phyloP scores from a whole-genome alignment of 1,140 invertebrate genomes.

The Colletes gigas region DNA sequence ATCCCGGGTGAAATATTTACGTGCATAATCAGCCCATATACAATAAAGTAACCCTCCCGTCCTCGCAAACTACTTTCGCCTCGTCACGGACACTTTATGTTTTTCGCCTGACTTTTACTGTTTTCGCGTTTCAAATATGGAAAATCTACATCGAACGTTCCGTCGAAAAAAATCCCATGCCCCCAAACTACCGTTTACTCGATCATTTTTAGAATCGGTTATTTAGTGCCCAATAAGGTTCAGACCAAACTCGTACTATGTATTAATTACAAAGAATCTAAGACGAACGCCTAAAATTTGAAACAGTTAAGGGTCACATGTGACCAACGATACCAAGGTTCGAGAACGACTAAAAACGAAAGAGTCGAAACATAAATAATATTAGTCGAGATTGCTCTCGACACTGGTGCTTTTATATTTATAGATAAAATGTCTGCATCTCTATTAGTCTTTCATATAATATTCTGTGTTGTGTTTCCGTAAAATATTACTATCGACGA shows the following conservation, averaged over 20 bases:
- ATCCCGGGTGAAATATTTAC: constrained; percentile 71
- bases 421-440: too few relatives aligned
- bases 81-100: constrained; percentile 29
- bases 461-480: neutral
- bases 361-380: too few relatives aligned
- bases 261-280: too few relatives aligned
- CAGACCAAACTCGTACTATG: too few relatives aligned
- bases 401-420: too few relatives aligned
- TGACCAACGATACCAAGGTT: too few relatives aligned
- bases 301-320: too few relatives aligned
- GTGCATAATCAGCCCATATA: constrained; percentile 72
- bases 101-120: constrained; percentile 7
- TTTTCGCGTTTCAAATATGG: constrained; percentile 26
- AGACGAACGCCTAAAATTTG: too few relatives aligned
- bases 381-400: too few relatives aligned
- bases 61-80: constrained; percentile 13
- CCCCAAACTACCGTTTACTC: neutral
- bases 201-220: neutral
- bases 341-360: too few relatives aligned
- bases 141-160: neutral
- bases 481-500: neutral
- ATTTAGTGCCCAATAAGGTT: too few relatives aligned
- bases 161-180: neutral
- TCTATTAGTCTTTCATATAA: neutral
- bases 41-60: constrained; percentile 59